Evolutionary conservation across 2,888 invertebrate species (phyloP).

Genomic region (Schizotus pectinicornis): DNA sequence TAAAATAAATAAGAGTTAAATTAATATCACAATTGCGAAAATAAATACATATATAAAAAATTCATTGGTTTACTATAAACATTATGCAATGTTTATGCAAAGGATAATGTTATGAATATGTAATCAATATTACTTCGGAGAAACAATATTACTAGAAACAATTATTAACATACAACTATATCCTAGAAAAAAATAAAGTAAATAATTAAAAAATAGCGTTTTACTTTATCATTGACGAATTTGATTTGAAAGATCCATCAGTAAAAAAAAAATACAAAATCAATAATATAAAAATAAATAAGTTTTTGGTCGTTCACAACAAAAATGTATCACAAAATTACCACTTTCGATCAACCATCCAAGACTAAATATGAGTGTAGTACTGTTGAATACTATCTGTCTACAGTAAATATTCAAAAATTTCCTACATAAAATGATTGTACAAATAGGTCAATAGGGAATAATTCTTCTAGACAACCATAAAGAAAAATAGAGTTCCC

Average conservation of each 20-base stretch:
- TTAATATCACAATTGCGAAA: conserved; percentile 43
- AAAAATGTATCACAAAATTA: conserved; percentile 27
- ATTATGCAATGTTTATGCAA: background rate
- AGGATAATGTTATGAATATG: no score
- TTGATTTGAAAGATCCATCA: background rate
- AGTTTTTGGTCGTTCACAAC: conserved; percentile 24
- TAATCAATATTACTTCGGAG: no score
- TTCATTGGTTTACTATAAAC: conserved; percentile 17
- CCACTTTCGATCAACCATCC: conserved; percentile 5
- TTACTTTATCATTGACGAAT: background rate
- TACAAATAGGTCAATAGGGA: conserved; percentile 33
- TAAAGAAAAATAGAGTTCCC: conserved; percentile 13
- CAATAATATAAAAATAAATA: conserved; percentile 28
- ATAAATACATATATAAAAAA: conserved; percentile 33
- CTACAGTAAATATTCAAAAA: conserved; percentile 44
- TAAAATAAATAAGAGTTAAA: conserved; percentile 40
- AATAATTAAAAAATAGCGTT: conserved; percentile 17
- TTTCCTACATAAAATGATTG: conserved; percentile 45
- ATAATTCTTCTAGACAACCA: conserved; percentile 5
- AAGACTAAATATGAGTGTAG: conserved; percentile 4
- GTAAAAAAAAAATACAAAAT: conserved; percentile 19
- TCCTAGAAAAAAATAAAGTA: background rate
- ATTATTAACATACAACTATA: background rate
- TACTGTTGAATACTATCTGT: conserved; percentile 13
- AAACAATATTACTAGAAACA: no score